Percentiles rank a stretch among this genome's conserved stretches.
phyloP scores from a whole-genome alignment of 2,113 vertebrate genomes.

The Austrofundulus limnaeus region DNA sequence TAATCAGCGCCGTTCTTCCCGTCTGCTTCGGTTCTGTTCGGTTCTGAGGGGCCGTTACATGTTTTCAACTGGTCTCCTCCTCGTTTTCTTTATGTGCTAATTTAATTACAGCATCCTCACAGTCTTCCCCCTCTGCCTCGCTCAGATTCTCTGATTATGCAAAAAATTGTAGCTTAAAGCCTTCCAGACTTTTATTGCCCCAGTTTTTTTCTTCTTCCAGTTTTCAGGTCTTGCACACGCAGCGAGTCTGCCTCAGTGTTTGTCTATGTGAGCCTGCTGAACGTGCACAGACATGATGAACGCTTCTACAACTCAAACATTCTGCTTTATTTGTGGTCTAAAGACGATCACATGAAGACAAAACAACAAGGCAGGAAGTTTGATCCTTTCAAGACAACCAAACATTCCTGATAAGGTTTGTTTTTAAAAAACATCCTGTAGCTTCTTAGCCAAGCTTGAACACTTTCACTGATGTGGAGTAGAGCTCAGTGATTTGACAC shows the following conservation, averaged over 20 bases:
- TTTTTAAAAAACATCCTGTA: background rate
- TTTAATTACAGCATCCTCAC: constrained; percentile 61
- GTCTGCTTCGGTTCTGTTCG: constrained; percentile 34
- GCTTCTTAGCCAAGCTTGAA: too few species aligned
- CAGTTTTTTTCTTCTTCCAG: constrained; percentile 61
- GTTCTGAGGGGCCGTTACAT: constrained; percentile 26
- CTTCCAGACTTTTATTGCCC: constrained; percentile 79
- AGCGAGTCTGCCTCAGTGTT: constrained; percentile 12
- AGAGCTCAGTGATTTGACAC: too few species aligned
- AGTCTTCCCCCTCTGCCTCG: constrained; percentile 12
- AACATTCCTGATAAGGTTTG: background rate
- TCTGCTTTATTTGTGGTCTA: background rate
- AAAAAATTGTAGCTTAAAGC: constrained; percentile 72
- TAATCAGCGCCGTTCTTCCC: constrained; percentile 35
- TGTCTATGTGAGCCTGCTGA: constrained; percentile 9
- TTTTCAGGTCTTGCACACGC: constrained; percentile 32
- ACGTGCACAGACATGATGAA: constrained; percentile 51
- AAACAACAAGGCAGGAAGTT: background rate
- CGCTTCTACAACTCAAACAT: constrained; percentile 37
- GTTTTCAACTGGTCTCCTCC: constrained; percentile 48
- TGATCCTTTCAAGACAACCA: background rate
- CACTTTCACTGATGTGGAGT: too few species aligned
- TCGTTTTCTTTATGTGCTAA: constrained; percentile 63
- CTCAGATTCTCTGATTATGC: constrained; percentile 71
- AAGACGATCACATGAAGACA: background rate